Evolutionary conservation across 2,113 vertebrate species (phyloP), one percentile per base, ranked within the genome.

Genomic region (Plotosus lineatus): DNA sequence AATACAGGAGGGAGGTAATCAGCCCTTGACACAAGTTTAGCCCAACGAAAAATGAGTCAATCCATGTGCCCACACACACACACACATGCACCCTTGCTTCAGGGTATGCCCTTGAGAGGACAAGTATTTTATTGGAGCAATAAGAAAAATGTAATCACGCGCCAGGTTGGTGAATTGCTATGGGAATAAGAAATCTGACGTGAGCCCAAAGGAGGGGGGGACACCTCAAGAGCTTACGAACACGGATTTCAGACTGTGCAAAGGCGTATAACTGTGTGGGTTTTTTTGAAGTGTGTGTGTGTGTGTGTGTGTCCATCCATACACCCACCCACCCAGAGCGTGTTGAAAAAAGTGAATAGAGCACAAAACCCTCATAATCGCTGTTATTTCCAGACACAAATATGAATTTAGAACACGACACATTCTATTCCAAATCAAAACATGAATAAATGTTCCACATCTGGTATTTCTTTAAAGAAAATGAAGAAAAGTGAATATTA

Each of bases 1-100:
- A 89, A 90, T 92, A 88, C 86, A 90, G 87, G 83, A 82, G 74
- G 79, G 80, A 80, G 71, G 84, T 87, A 87, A 91, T 84, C 4
- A 33, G 85, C 61, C 40, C 9, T 81, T 2, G 89, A 91, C 88
- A 88, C 77, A 80, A 42, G 85, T 79, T 36, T 36, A 84, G 84
- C 79, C 84, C 75, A 71, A 61, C 75, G 75, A 83, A 82, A 86
- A 86, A 89, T 77, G 74, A 77, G 85, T 91, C 87, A 88, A 80
- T 90, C 83, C 71, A 79, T 83, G 36, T 60, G 78, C 56, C 44
- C 36, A 80, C 56, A 79, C 31, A 23, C 33, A 83, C 69, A 75
- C 28, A 63, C 77, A 65, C 65, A 38, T 38, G 36, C 28, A 58
- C 78, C 5, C 68, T 60, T 77, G 56, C 76, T 83, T 51, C 23